These are phyloP conservation scores for Morelia viridis DNA, from an alignment of 2,797 vertebrate genomes.

Conservation along the genomic window DNA sequence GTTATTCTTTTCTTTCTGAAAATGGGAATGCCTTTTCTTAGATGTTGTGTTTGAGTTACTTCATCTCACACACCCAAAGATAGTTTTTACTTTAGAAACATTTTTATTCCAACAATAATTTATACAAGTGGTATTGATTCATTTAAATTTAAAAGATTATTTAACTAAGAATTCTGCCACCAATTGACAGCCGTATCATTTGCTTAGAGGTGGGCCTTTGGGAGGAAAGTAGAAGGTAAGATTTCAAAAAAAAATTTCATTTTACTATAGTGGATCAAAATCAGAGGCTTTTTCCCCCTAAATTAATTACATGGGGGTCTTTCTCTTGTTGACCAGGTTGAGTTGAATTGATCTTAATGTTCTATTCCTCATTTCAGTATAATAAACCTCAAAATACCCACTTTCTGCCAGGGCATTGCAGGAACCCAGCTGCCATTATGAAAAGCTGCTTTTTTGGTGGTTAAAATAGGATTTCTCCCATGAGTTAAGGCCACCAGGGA, in stretches of 20 bases:
- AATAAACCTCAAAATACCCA: slow-evolving; percentile 2
- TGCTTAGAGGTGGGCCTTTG: not conserved
- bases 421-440: not conserved
- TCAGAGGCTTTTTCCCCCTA: not conserved
- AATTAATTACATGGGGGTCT: not conserved
- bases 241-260: not conserved
- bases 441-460: not conserved
- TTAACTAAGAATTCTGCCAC: not conserved
- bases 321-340: not conserved
- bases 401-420: not conserved
- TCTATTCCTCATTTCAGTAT: not conserved
- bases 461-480: not conserved
- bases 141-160: not conserved
- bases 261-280: not conserved
- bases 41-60: not conserved
- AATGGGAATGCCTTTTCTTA: not conserved
- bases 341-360: not conserved
- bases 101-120: not conserved
- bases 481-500: not conserved
- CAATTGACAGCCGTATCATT: not conserved
- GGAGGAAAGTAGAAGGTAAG: not conserved
- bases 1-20: not conserved
- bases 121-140: not conserved
- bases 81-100: not conserved
- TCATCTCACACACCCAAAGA: not conserved